Evolutionary conservation across 2,113 vertebrate species (phyloP), one percentile per base, ranked within the genome.

Genomic region (Aleadryas rufinucha): DNA sequence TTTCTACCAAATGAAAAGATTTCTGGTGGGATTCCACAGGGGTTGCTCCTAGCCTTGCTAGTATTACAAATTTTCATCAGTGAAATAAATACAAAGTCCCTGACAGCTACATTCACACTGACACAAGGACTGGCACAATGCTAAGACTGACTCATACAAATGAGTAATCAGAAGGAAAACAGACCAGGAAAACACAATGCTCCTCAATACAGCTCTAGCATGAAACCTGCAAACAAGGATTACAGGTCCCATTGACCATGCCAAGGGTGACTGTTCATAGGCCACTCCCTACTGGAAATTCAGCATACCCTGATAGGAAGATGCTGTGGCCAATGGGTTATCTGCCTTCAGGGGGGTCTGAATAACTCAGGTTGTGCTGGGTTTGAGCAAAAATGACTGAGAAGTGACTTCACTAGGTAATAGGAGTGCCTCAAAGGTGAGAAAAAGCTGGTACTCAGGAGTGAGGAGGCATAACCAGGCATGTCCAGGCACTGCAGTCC

Each of bases 1-100:
- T 84, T 92, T 86, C 76, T 90, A 56, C 27, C 33, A 84, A 92
- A 95, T 70, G 64, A 76, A 93, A 90, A 88, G 89, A 93, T 50
- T 92, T 70, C 79, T 89, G n/a, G 64, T 86, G 52, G 60, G 56
- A 95, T 89, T 92, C 64, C 52, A 33, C 47, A 75, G 71, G 27
- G 37, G 30, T 50, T 90, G 50, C 63, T 89, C 66, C 65, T 50
- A 77, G 87, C 31, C 71, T 90, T 70, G 31, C 45, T 41, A 68
- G 24, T 42, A 69, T 70, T 80, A 75, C 49, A 49, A 35, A 17
- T 74, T 88, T 83, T 90, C 5, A 2, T 85, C 82, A 72, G 70
- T 19, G 63, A 88, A 93, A 83, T 52, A 95, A 82, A 91, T 71
- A 52, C 1, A 14, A 87, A 66, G 52, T 30, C 56, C 47, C 56